Evolutionary conservation across 2,113 vertebrate species (phyloP).

Genomic region (Triplophysa rosa): DNA sequence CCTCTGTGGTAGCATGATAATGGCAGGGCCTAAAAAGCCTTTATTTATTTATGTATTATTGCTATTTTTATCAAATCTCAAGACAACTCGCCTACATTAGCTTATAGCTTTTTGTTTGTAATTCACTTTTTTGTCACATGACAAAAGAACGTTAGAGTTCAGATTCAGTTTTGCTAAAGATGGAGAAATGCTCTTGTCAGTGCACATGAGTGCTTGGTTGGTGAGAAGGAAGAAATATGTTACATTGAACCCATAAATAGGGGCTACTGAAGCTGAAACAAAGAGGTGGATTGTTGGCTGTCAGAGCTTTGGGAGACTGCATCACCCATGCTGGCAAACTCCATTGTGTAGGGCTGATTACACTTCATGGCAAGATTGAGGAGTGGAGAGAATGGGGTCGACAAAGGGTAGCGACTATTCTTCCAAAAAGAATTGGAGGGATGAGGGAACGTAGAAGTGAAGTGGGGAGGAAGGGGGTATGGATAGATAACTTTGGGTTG

Average conservation of each 20-base stretch:
- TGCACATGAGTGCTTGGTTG: not conserved
- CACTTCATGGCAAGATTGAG: conserved; percentile 56
- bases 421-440: conserved; percentile 45
- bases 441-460: conserved; percentile 32
- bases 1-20: not conserved
- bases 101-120: not conserved
- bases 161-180: not conserved
- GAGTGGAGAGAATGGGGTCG: conserved; percentile 37
- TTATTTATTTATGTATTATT: not conserved
- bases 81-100: not conserved
- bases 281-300: conserved; percentile 53
- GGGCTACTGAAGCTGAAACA: conserved; percentile 40
- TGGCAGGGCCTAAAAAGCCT: conserved; percentile 13
- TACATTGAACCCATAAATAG: conserved; percentile 5
- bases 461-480: conserved; percentile 53
- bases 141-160: not conserved
- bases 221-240: not conserved
- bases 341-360: conserved; percentile 59
- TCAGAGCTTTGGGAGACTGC: conserved; percentile 47
- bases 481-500: conserved; percentile 50
- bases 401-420: conserved; percentile 44
- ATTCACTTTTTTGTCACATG: not conserved
- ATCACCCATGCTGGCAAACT: conserved; percentile 59
- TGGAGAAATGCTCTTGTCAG: not conserved
- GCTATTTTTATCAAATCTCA: not conserved